Conservation (phyloP, 2,797 vertebrate species). For the Syndactyla subalaris region DNA sequence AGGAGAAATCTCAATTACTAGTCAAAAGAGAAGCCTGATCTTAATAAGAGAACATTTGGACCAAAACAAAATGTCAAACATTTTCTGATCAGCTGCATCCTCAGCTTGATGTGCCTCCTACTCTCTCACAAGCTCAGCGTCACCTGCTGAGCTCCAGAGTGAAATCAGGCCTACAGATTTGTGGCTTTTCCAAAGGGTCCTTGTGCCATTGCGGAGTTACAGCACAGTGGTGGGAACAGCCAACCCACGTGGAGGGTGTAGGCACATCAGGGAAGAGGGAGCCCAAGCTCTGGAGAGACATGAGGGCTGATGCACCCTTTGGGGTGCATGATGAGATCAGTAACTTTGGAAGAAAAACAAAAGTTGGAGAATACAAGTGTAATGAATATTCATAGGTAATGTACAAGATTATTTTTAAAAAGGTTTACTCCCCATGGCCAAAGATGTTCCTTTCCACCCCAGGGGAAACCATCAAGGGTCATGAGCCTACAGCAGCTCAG, state of each 20-base stretch:
- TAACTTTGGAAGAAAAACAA: neutral
- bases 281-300: neutral
- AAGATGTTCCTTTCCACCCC: neutral
- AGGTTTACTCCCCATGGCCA: neutral
- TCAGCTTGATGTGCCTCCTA: slow-evolving; percentile 65
- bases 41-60: slow-evolving; percentile 62
- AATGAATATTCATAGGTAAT: neutral
- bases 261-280: neutral
- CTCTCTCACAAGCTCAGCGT: slow-evolving; percentile 2
- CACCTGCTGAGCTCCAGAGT: slow-evolving; percentile 16
- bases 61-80: slow-evolving; percentile 57
- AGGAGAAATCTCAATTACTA: slow-evolving; percentile 19
- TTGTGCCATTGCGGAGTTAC: neutral
- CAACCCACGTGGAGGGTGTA: neutral
- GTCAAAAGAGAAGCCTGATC: slow-evolving; percentile 40
- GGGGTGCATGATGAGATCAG: neutral
- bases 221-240: neutral
- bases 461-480: neutral
- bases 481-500: neutral
- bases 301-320: neutral
- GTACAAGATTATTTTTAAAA: neutral
- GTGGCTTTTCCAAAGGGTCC: neutral
- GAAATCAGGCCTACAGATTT: neutral
- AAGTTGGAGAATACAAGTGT: neutral
- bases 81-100: slow-evolving; percentile 61